Conservation (phyloP, 1,140 invertebrate genomes). For the Drosophila takahashii region DNA sequence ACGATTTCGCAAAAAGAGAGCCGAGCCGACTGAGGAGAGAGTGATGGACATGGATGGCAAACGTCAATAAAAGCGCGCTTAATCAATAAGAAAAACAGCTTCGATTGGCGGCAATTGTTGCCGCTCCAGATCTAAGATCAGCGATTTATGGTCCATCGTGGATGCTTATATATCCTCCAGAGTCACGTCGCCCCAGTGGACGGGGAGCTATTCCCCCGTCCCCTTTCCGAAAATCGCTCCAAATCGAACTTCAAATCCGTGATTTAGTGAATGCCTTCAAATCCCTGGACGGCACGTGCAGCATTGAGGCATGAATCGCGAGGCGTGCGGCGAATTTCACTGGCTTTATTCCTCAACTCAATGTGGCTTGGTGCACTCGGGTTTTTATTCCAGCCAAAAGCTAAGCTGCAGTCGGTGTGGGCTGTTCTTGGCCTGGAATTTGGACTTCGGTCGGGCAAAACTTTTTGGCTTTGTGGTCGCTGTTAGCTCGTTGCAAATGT, state of each 20-base stretch:
- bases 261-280: constrained; percentile 70
- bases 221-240: constrained; percentile 12
- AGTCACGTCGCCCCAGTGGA: constrained; percentile 62
- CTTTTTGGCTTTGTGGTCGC: constrained; percentile 40
- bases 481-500: constrained; percentile 12
- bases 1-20: constrained; percentile 67
- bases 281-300: constrained; percentile 46
- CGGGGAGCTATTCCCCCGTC: constrained; percentile 38
- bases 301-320: constrained; percentile 19
- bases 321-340: constrained; percentile 11
- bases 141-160: constrained; percentile 60
- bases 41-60: constrained; percentile 39
- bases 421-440: constrained; percentile 46
- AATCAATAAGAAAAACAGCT: constrained; percentile 70
- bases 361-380: constrained; percentile 20
- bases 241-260: constrained; percentile 62
- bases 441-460: constrained; percentile 37
- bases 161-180: constrained; percentile 53
- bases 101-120: constrained; percentile 49
- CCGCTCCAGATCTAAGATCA: constrained; percentile 35
- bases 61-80: constrained; percentile 68
- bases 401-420: constrained; percentile 8
- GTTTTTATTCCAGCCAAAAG: constrained; percentile 7
- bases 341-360: constrained; percentile 27
- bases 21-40: constrained; percentile 20